Evolutionary conservation across 2,113 vertebrate genomes (phyloP), one percentile per base, ranked within the genome.

Genomic region (Mirza zaza): DNA sequence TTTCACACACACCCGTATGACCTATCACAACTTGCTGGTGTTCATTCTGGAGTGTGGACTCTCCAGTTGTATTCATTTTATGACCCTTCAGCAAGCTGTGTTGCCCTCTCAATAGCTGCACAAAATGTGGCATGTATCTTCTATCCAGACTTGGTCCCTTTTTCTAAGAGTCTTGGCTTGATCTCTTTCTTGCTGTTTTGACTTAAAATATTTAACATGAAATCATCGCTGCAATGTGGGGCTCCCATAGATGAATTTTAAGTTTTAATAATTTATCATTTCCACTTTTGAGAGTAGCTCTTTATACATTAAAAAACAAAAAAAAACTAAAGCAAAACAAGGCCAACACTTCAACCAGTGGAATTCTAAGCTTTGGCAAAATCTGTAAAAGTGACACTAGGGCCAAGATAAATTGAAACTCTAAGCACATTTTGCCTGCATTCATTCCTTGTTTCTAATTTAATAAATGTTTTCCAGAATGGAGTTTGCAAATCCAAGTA

Each of bases 401-500:
- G 48, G 75, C 63, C 32, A 88, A 91, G 83, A 93, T 95, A 98
- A 97, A 89, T 15, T 77, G 84, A 95, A 91, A 96, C 90, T 63
- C 89, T 97, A 82, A 97, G 95, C 96, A 91, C 79, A 94, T 88
- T 97, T 65, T 92, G 63, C 59, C 84, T 97, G 34, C 55, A 93
- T 92, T 23, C 79, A 29, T 91, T 63, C 27, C 81, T 97, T 94
- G 79, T 85, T 97, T 98, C 97, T 98, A 97, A 88, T 97, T 98
- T 98, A 98, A 97, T 90, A 98, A 96, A 97, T 95, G 80, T 84
- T 97, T 98, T 96, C 73, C 63, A 67, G 97, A 98, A 98, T 97
- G 85, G 76, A 95, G 91, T 73, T 65, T 98, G 97, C 93, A 98
- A 98, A 91, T 91, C 90, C 91, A 97, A 36, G 80, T 96, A 96